Evolutionary conservation across 2,888 invertebrate species (phyloP), one percentile per base, ranked within the genome.

Genomic region (Melitaea athalia): DNA sequence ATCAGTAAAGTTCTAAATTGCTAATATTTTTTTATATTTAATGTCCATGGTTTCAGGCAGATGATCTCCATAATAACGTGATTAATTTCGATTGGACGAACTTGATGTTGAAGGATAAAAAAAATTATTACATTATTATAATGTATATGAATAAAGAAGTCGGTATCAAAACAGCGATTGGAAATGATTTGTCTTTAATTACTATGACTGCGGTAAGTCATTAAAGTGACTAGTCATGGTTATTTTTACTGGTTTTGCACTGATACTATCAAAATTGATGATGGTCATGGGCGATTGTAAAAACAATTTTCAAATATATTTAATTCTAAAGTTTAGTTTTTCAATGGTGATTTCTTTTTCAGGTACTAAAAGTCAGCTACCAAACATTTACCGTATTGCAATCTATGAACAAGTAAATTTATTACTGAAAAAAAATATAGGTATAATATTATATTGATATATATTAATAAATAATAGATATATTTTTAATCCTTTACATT

Each of bases 331-430:
- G 24, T 24, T 24, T 24, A n/a, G n/a, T 24, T 24, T 24, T 2
- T 24, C 24, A 24, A 24, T 24, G 3, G 24, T 52, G 38, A 1
- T 3, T 61, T 15, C 43, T 6, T 53, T 87, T 87, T 70, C 84
- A 89, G 89, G 81, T 88, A 8, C 75, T 87, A 14, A 88, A 88
- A 76, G 78, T 78, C 0, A 85, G 83, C 38, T 89, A 89, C 63
- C 88, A 89, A 78, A 78, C 78, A 0, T 86, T 84, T 49, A 82
- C 88, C 0, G 81, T 89, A 15, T 63, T 87, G 42, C 78, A 79
- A 53, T 76, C 85, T 4, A 72, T 84, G 68, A 79, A 83, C 14
- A 68, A 72, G 6, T 80, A 76, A 72, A 63, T 24, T 12, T 5
- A 10, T 45, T 14, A 6, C 2, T 0, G 11, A 12, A 50, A 4